phyloP scores from a whole-genome alignment of 2,888 invertebrate species.

The Celastrina argiolus region DNA sequence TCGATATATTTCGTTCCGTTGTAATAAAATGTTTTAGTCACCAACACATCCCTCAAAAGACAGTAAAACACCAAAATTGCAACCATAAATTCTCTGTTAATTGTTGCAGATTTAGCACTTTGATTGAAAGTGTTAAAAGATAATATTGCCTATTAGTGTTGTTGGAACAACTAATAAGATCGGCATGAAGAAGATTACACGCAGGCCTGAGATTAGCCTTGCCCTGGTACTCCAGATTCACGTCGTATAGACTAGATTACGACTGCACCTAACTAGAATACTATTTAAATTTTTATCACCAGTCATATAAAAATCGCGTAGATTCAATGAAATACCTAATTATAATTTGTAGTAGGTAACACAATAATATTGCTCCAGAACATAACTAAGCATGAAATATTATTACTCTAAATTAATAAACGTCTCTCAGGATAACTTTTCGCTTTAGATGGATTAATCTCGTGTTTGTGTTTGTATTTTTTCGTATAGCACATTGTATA shows the following conservation, averaged over 20 bases:
- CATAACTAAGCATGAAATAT: too few species aligned
- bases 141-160: background rate
- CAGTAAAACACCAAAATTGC: background rate
- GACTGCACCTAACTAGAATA: slow-evolving; percentile 19
- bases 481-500: background rate
- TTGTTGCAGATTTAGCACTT: background rate
- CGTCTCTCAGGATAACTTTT: background rate
- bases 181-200: slow-evolving; percentile 16
- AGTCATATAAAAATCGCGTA: too few species aligned
- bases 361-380: too few species aligned
- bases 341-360: too few species aligned
- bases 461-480: background rate
- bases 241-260: slow-evolving; percentile 29
- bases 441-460: background rate
- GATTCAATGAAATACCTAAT: too few species aligned
- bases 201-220: slow-evolving; percentile 28
- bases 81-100: background rate
- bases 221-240: slow-evolving; percentile 33
- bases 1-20: too few species aligned
- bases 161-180: background rate
- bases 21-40: background rate
- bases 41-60: background rate
- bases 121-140: background rate
- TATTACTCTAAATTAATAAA: background rate
- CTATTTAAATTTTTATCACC: background rate